Conservation (phyloP, 1,140 invertebrate genomes). For the Sycobia sp. region DNA sequence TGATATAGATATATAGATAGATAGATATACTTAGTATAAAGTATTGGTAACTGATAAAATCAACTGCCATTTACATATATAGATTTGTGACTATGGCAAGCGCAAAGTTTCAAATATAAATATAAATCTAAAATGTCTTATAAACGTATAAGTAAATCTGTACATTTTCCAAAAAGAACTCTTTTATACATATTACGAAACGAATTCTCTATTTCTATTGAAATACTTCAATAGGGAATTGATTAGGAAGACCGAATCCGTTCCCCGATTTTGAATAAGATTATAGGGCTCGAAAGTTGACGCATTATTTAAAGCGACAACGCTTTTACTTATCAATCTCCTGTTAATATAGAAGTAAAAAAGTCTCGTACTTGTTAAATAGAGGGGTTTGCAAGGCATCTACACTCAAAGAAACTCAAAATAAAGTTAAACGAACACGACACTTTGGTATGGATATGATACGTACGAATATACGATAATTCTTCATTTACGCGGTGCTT, state of each 20-base stretch:
- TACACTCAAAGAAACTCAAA: slow-evolving; percentile 4
- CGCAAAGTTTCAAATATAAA: neutral
- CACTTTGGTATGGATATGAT: slow-evolving; percentile 3
- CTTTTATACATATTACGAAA: neutral
- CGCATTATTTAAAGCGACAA: slow-evolving; percentile 11
- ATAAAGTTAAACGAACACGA: slow-evolving; percentile 22
- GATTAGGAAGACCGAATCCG: slow-evolving; percentile 32
- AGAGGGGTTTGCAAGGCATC: slow-evolving; percentile 1
- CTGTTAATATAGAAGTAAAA: slow-evolving; percentile 26
- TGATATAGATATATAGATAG: no score
- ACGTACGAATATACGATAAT: neutral
- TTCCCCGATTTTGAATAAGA: slow-evolving; percentile 20
- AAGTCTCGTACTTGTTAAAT: slow-evolving; percentile 25
- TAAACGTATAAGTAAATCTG: no score
- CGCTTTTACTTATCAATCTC: slow-evolving; percentile 26
- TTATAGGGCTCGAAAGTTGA: slow-evolving; percentile 18
- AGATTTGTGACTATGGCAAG: neutral
- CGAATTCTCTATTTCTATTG: no score
- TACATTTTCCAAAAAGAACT: slow-evolving; percentile 12
- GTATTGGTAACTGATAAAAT: no score
- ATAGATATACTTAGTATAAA: no score
- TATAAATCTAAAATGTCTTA: slow-evolving; percentile 13
- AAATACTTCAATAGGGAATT: no score
- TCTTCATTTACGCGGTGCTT: slow-evolving; percentile 17
- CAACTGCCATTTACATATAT: neutral